Evolutionary conservation across 1,140 invertebrate genomes (phyloP).

Genomic region (Hyles euphorbiae): DNA sequence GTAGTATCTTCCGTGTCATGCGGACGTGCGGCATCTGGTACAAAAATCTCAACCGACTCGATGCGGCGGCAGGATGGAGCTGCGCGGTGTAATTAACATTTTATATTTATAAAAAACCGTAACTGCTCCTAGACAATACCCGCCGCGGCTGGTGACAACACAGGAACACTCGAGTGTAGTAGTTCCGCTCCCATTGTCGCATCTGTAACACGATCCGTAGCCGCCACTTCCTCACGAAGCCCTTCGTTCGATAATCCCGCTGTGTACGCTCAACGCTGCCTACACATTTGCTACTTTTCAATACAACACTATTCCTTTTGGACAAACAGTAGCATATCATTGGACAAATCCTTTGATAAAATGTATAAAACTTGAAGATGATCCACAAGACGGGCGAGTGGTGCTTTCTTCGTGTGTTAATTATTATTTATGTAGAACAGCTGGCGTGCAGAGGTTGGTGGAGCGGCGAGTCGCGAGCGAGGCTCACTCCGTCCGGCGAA

Average conservation of each 20-base stretch:
- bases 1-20: slow-evolving; percentile 43
- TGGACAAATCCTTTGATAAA: background rate
- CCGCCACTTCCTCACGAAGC: slow-evolving; percentile 63
- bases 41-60: slow-evolving; percentile 21
- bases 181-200: slow-evolving; percentile 45
- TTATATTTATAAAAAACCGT: background rate
- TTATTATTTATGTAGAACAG: slow-evolving; percentile 73
- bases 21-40: slow-evolving; percentile 39
- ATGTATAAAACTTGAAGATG: slow-evolving; percentile 5
- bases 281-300: background rate
- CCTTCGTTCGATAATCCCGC: slow-evolving; percentile 46
- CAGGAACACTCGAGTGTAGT: slow-evolving; percentile 41
- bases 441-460: slow-evolving; percentile 66
- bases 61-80: background rate
- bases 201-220: slow-evolving; percentile 51
- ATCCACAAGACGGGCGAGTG: slow-evolving; percentile 18
- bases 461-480: slow-evolving; percentile 32
- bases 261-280: background rate
- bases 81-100: too few relatives aligned
- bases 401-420: slow-evolving; percentile 67
- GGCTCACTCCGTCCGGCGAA: slow-evolving; percentile 63
- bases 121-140: background rate
- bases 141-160: slow-evolving; percentile 10
- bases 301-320: too few relatives aligned
- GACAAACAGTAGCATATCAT: too few relatives aligned